Conservation (phyloP, 2,888 invertebrate species). For the Choreutis nemorana region DNA sequence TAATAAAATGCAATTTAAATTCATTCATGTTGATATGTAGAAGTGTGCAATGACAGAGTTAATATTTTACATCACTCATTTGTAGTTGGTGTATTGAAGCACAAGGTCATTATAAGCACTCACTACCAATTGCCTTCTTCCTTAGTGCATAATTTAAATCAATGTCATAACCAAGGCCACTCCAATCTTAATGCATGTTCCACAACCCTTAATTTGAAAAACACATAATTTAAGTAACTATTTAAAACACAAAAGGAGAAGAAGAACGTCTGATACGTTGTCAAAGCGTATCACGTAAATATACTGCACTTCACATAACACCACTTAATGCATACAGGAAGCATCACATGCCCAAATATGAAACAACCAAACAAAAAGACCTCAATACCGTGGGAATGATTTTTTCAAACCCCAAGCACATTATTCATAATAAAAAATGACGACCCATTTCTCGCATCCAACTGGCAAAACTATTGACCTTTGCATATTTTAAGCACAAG, state of each 20-base stretch:
- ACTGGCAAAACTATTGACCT: constrained; percentile 34
- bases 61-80: constrained; percentile 2
- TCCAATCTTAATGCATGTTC: constrained; percentile 22
- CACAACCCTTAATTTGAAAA: constrained; percentile 3
- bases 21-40: too few species aligned
- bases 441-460: constrained; percentile 22
- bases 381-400: constrained; percentile 7
- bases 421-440: constrained; percentile 33
- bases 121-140: too few species aligned
- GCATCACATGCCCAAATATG: too few species aligned
- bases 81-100: constrained; percentile 7
- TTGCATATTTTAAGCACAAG: constrained; percentile 24
- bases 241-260: too few species aligned
- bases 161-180: constrained; percentile 56
- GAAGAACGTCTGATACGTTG: too few species aligned
- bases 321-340: neutral
- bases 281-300: too few species aligned
- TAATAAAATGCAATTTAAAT: too few species aligned
- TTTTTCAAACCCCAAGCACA: constrained; percentile 14
- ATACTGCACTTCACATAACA: neutral
- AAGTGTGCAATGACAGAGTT: too few species aligned
- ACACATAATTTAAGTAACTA: too few species aligned
- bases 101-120: constrained; percentile 18
- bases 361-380: constrained; percentile 1
- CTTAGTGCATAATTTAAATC: constrained; percentile 16